phyloP scores from a whole-genome alignment of 37 sponge, comb jelly and placozoan genomes.

The Chondrilla cf. caribensis region DNA sequence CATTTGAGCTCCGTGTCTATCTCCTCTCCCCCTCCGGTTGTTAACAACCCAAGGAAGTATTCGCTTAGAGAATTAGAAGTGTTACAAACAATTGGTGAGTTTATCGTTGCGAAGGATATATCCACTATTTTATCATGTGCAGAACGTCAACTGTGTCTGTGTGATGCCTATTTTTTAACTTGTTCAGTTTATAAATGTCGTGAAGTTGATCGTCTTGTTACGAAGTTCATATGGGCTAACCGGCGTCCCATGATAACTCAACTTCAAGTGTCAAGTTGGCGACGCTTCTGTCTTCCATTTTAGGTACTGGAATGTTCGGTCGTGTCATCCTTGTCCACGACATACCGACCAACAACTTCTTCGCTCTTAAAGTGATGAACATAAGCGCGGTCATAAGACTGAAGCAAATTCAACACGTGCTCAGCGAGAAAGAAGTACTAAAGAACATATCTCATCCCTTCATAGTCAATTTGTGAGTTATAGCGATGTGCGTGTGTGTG shows the following conservation, averaged over 20 bases:
- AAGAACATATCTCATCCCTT: conserved; percentile 77
- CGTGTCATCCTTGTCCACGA: conserved; percentile 79
- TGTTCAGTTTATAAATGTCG: no score
- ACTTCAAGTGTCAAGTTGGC: no score
- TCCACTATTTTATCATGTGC: neutral
- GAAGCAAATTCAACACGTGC: conserved; percentile 91
- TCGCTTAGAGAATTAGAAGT: conserved; percentile 63
- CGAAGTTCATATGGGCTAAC: no score
- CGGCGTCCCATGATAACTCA: no score
- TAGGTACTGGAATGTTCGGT: conserved; percentile 97
- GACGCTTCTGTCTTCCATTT: neutral
- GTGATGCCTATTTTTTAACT: no score
- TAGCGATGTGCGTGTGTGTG: conserved; percentile 25
- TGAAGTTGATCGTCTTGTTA: no score
- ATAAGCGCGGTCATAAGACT: conserved; percentile 83
- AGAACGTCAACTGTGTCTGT: no score
- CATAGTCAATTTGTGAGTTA: conserved; percentile 88
- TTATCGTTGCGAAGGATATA: neutral
- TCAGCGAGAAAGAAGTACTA: conserved; percentile 85
- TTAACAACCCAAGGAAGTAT: conserved; percentile 27
- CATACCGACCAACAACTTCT: conserved; percentile 53
- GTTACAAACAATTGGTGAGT: conserved; percentile 73
- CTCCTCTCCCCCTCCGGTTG: neutral
- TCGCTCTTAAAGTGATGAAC: conserved; percentile 91
- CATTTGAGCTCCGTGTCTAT: conserved; percentile 4